Conservation (phyloP, 2,888 invertebrate genomes). For the Dicyrtomina minuta region DNA sequence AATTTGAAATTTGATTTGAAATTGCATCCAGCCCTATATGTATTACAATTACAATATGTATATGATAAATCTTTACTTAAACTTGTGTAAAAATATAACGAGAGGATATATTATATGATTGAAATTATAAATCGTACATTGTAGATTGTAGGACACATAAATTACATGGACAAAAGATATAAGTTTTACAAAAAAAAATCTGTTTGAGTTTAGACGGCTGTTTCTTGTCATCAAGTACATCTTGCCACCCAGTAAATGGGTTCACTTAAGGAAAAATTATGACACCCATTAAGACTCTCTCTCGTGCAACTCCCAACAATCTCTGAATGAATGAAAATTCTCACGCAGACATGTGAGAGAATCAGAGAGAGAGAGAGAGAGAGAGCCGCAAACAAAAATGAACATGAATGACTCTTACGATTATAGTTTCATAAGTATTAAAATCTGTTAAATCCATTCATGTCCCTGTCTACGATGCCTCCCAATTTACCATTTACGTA, state of each 20-base stretch:
- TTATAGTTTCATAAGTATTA: constrained; percentile 6
- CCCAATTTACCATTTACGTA: neutral
- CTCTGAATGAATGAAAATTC: constrained; percentile 26
- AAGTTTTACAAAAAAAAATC: neutral
- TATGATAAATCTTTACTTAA: too few relatives aligned
- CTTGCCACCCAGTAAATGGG: constrained; percentile 41
- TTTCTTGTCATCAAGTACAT: constrained; percentile 37
- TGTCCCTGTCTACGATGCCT: neutral
- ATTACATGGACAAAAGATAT: too few relatives aligned
- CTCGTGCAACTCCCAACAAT: constrained; percentile 1
- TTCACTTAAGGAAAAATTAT: constrained; percentile 45
- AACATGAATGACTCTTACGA: constrained; percentile 11
- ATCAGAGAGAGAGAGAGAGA: neutral
- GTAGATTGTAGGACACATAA: too few relatives aligned
- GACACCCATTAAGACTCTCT: constrained; percentile 37
- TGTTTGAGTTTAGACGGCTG: constrained; percentile 29
- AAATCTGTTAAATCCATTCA: constrained; percentile 22
- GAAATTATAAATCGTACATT: too few relatives aligned
- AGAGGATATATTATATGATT: too few relatives aligned
- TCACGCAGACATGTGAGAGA: constrained; percentile 8
- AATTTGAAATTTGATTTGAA: too few relatives aligned
- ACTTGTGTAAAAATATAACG: too few relatives aligned
- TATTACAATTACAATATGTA: too few relatives aligned
- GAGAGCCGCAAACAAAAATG: neutral
- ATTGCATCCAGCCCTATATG: too few relatives aligned